Evolutionary conservation across 2,888 invertebrate genomes (phyloP).

Genomic region (Xestoiulus laeticollis): DNA sequence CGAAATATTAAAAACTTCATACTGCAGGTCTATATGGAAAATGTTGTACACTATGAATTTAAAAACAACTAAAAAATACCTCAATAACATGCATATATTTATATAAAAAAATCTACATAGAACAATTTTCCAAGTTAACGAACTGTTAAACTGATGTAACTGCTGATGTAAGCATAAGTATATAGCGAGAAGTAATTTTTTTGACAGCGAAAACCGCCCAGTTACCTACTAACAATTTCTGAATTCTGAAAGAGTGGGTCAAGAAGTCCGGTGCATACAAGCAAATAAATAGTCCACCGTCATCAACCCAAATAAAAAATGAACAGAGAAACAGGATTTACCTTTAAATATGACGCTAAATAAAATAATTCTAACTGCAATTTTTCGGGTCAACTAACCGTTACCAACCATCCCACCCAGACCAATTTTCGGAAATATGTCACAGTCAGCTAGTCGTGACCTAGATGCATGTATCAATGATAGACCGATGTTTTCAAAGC

Average conservation of each 20-base stretch:
- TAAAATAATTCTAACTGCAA: not conserved
- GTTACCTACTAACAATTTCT: not conserved
- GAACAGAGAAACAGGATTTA: conserved; percentile 8
- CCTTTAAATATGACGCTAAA: conserved; percentile 17
- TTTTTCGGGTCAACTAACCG: conserved; percentile 10
- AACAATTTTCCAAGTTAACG: not conserved
- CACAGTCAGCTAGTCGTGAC: conserved; percentile 3
- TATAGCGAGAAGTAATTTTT: not conserved
- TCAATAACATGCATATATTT: no score
- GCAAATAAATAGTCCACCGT: not conserved
- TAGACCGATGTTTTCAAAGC: not conserved
- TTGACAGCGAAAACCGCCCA: not conserved
- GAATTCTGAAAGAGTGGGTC: not conserved
- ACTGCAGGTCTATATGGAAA: no score
- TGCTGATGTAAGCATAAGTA: not conserved
- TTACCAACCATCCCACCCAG: not conserved
- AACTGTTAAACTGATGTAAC: not conserved
- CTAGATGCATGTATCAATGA: not conserved
- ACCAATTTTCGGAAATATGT: conserved; percentile 18
- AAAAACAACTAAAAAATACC: no score
- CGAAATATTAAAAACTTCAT: no score
- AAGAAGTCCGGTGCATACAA: conserved; percentile 5
- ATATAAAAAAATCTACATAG: no score
- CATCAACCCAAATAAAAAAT: conserved; percentile 19
- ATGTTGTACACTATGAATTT: no score